Evolutionary conservation across 2,888 invertebrate species (phyloP).

Genomic region (Fissipunctia ypsillon): DNA sequence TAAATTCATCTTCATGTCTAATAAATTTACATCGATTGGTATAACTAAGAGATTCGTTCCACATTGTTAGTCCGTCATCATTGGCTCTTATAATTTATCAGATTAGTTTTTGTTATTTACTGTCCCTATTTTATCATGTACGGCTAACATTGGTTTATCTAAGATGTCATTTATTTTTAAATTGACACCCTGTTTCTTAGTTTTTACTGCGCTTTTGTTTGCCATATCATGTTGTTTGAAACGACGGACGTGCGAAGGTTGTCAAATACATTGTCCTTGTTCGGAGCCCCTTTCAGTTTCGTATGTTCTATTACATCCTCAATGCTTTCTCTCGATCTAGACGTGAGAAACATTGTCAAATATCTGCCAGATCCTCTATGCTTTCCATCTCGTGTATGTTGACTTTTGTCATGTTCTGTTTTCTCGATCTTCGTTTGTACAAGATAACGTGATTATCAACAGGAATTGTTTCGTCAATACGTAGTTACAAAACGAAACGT

Average conservation of each 20-base stretch:
- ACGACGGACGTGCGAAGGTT: constrained; percentile 45
- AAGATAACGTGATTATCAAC: neutral
- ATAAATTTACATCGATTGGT: constrained; percentile 39
- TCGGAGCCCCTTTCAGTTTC: constrained; percentile 55
- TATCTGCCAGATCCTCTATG: constrained; percentile 28
- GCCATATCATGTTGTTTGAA: constrained; percentile 1
- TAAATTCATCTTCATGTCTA: constrained; percentile 44
- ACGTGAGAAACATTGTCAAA: constrained; percentile 53
- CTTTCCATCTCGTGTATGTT: constrained; percentile 39
- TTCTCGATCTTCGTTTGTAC: neutral
- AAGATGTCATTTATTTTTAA: constrained; percentile 2
- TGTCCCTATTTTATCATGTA: constrained; percentile 5
- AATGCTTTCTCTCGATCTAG: constrained; percentile 50
- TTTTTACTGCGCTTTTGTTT: constrained; percentile 14
- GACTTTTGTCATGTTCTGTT: constrained; percentile 16
- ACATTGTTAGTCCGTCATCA: constrained; percentile 42
- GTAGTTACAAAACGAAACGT: neutral
- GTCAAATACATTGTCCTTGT: constrained; percentile 48
- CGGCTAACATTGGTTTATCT: constrained; percentile 15
- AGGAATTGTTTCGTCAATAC: neutral
- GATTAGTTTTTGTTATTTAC: constrained; percentile 4
- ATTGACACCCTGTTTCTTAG: constrained; percentile 6
- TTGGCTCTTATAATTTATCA: constrained; percentile 37
- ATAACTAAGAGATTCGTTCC: constrained; percentile 46
- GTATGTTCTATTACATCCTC: constrained; percentile 33